Conservation (phyloP, 1,140 invertebrate genomes). For the Caenorhabditis elegans region WBcel235 BX284602.5:9333501-9334000, state of each 20-base stretch:
- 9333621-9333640: not conserved
- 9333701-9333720: not conserved
- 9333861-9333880: no score
- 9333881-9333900: not conserved
- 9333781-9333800: not conserved
- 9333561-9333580: constrained; percentile 61
- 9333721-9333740: not conserved
- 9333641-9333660: not conserved
- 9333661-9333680: not conserved
- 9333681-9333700: not conserved
- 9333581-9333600: constrained; percentile 61
- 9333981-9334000: not conserved
- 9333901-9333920: no score
- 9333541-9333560: constrained; percentile 65
- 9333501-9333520: not conserved
- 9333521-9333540: constrained; percentile 49
- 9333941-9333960: not conserved
- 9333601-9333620: constrained; percentile 42
- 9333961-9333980: not conserved
- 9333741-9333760: not conserved
- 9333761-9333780: not conserved
- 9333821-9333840: not conserved
- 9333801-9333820: not conserved
- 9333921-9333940: not conserved
- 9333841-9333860: no score